Evolutionary conservation across 1,140 invertebrate genomes (phyloP).

Genomic region (Heliconius nattereri): DNA sequence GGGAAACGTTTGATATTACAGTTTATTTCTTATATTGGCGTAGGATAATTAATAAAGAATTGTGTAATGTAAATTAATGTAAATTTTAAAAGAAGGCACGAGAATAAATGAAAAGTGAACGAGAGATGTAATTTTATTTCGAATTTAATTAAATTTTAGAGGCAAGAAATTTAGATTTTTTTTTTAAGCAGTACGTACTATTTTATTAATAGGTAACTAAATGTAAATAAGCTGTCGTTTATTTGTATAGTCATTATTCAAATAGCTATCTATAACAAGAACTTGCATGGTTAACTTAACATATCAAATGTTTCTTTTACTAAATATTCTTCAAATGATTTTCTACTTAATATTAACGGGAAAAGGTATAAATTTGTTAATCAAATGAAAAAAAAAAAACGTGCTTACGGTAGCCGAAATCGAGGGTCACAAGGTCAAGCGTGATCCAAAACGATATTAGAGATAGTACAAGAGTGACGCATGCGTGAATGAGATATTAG

Average conservation of each 20-base stretch:
- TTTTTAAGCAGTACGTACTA: not conserved
- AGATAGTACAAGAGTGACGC: constrained; percentile 74
- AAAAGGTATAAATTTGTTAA: constrained; percentile 43
- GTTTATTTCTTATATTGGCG: not conserved
- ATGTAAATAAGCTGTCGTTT: constrained; percentile 31
- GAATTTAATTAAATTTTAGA: no score
- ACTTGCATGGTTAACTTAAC: constrained; percentile 71
- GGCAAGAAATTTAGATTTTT: no score
- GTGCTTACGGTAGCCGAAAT: constrained; percentile 77
- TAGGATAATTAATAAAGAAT: not conserved
- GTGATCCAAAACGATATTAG: constrained; percentile 78
- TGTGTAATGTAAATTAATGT: not conserved
- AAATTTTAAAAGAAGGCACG: no score
- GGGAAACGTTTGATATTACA: not conserved
- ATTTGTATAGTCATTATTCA: constrained; percentile 52
- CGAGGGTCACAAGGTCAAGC: constrained; percentile 76
- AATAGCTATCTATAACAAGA: constrained; percentile 49
- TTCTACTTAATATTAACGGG: constrained; percentile 41
- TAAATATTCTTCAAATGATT: constrained; percentile 29
- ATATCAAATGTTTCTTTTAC: constrained; percentile 56
- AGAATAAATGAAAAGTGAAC: no score
- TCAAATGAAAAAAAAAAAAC: constrained; percentile 58
- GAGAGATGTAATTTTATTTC: no score
- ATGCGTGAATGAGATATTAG: constrained; percentile 77
- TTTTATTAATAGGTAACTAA: not conserved